Base-by-base conservation (phyloP, 2,113 vertebrate species). In the Maccullochella peelii region DNA sequence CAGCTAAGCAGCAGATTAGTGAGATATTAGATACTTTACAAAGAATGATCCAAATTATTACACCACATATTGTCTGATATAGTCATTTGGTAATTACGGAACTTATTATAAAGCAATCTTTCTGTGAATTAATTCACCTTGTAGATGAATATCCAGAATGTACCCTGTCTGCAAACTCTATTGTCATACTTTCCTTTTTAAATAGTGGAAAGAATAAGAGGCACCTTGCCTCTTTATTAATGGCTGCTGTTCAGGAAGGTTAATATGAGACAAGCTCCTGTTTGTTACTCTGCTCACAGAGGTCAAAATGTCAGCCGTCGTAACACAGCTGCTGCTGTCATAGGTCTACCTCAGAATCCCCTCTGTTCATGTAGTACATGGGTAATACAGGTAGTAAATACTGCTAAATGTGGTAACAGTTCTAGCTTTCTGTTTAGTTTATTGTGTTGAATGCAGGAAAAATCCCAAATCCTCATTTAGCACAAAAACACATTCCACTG, bases 1-100 rank as follows among this genome's bases (percentile, higher is more conserved):
- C 73, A 55, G 78, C 82, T 91, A 75, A 91, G 85, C 18, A 87
- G 82, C 65, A 90, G 91, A 92, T 93, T 91, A 93, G 69, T 54
- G 40, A 55, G 75, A 86, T 85, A 93, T 92, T 71, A 88, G 65
- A 86, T 71, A 69, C 82, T 88, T 82, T 84, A 71, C 52, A 80
- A 86, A 61, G 58, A 84, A 78, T 77, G 69, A 93, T 73, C 79
- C 84, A 78, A 55, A 79, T 73, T 47, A 83, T 85, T 66, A 79
- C 66, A 58, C 72, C 79, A 27, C 57, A 47, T 78, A 65, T 66
- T 27, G 21, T 79, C 70, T 66, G 62, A 77, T 85, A 49, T 61
- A 73, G 58, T 73, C 83, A 71, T 52, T 63, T 15, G 50, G 55
- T 86, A 87, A 90, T 88, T 87, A 89, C 66, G 50, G 44, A 65